These are phyloP conservation scores for Colletes collaris DNA, from an alignment of 2,888 invertebrate genomes.

Conservation along the genomic window DNA sequence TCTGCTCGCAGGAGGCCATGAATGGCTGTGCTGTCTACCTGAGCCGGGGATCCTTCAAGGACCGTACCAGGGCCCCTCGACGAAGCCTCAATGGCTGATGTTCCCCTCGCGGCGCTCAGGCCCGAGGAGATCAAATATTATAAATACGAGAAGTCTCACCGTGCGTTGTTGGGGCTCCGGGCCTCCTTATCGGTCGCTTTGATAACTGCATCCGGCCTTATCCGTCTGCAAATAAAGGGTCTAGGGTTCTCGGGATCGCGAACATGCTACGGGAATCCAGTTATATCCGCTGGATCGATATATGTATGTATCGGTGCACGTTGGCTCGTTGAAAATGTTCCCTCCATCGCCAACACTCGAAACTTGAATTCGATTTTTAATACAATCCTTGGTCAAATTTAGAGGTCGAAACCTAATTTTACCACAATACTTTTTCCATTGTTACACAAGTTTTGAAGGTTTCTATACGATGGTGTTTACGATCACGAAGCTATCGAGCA, in stretches of 20 bases:
- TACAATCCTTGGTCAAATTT: too few species aligned
- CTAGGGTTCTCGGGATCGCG: slow-evolving; percentile 28
- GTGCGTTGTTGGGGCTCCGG: slow-evolving; percentile 7
- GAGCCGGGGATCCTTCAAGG: slow-evolving; percentile 58
- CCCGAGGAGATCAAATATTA: slow-evolving; percentile 59
- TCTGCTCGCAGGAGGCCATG: slow-evolving; percentile 50
- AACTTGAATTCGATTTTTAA: too few species aligned
- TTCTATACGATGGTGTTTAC: too few species aligned
- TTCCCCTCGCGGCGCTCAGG: slow-evolving; percentile 13
- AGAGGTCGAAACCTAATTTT: too few species aligned
- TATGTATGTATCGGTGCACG: background rate
- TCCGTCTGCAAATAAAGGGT: slow-evolving; percentile 69
- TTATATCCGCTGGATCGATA: slow-evolving; percentile 31
- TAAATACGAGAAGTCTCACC: slow-evolving; percentile 63
- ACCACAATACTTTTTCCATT: too few species aligned
- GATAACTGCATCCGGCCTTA: slow-evolving; percentile 79
- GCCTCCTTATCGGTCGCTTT: slow-evolving; percentile 65
- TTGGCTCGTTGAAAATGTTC: background rate
- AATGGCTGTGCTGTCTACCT: slow-evolving; percentile 66
- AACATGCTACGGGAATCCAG: slow-evolving; percentile 18
- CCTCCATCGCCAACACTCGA: too few species aligned
- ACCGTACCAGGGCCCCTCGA: slow-evolving; percentile 30
- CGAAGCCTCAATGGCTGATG: slow-evolving; percentile 52
- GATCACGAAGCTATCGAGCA: too few species aligned
- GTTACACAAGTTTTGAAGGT: too few species aligned